Conservation (phyloP, 2,888 invertebrate genomes). For the Helleia helle region DNA sequence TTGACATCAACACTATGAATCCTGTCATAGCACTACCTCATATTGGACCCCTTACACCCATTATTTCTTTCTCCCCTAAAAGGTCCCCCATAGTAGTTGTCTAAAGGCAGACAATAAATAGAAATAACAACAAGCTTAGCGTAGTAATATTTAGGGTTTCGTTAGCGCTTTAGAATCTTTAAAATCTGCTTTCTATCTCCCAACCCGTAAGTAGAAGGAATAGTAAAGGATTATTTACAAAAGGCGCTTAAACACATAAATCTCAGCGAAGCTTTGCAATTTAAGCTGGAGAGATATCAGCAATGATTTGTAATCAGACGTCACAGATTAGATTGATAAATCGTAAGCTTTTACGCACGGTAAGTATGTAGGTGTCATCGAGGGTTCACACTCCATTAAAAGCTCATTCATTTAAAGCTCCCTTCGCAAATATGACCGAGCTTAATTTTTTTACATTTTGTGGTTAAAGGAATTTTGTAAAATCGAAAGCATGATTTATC, state of each 20-base stretch:
- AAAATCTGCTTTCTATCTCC: constrained; percentile 38
- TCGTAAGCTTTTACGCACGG: constrained; percentile 19
- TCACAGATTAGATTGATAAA: constrained; percentile 18
- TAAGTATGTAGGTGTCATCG: constrained; percentile 19
- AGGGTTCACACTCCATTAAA: constrained; percentile 1
- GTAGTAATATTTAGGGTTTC: constrained; percentile 46
- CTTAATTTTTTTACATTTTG: constrained; percentile 3
- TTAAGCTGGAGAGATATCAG: constrained; percentile 31
- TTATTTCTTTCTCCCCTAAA: constrained; percentile 9
- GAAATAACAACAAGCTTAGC: constrained; percentile 49
- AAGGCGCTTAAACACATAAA: constrained; percentile 39
- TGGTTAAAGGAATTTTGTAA: constrained; percentile 1
- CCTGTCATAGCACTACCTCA: constrained; percentile 20
- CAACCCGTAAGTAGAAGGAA: constrained; percentile 39
- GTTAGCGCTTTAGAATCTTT: constrained; percentile 52
- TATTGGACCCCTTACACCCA: neutral
- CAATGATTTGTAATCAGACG: constrained; percentile 24
- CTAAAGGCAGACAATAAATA: constrained; percentile 9
- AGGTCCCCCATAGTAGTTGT: neutral
- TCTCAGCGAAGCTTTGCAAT: constrained; percentile 52
- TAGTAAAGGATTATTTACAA: constrained; percentile 45
- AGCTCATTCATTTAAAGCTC: neutral
- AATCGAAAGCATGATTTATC: constrained; percentile 5
- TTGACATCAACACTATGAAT: constrained; percentile 17
- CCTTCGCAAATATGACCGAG: neutral